Base-by-base conservation (phyloP, 2,113 vertebrate species). In the Pelecanus crispus region DNA sequence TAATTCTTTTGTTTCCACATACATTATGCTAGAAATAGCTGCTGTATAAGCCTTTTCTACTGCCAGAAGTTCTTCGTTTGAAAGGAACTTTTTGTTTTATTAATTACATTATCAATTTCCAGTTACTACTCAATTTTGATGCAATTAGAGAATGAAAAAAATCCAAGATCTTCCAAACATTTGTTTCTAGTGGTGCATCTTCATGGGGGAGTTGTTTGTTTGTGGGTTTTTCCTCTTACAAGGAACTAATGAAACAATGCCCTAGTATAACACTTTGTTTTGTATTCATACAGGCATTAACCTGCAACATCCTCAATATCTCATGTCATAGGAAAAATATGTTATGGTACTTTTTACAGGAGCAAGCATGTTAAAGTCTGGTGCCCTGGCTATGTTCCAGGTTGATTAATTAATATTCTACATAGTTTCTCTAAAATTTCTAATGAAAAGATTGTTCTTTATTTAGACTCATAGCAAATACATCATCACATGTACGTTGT, bases 331-430 rank as follows among this genome's bases (percentile, higher is more conserved):
- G 19, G 13, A 62, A 94, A 77, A 77, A 82, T 63, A 85, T 19
- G 26, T 19, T 88, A 47, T 53, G 9, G 13, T 70, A 31, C 25
- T 47, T 94, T 86, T 92, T 91, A 82, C 49, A 86, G 66, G 72
- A 68, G 8, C 32, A 72, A 29, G 22, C 32, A 59, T 72, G 53
- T 82, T 74, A 72, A 95, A 81, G 31, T 94, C 36, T 92, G 15
- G 5, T 59, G 42, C 82, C 36, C 56, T 88, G 88, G 63, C 40
- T 74, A 7, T 49, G 18, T 73, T 95, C 49, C 86, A 79, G 25
- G 36, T 78, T 87, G 17, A 52, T 82, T 92, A 94, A 94, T 88
- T 94, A 84, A 67, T 90, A 84, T 68, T 91, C 47, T 86, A 16
- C 25, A 36, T 40, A 61, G 14, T 89, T 74, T 36, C 36, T 52